These are phyloP conservation scores for Corythornis vintsioides DNA, from an alignment of 2,113 vertebrate species.

Conservation along the genomic window DNA sequence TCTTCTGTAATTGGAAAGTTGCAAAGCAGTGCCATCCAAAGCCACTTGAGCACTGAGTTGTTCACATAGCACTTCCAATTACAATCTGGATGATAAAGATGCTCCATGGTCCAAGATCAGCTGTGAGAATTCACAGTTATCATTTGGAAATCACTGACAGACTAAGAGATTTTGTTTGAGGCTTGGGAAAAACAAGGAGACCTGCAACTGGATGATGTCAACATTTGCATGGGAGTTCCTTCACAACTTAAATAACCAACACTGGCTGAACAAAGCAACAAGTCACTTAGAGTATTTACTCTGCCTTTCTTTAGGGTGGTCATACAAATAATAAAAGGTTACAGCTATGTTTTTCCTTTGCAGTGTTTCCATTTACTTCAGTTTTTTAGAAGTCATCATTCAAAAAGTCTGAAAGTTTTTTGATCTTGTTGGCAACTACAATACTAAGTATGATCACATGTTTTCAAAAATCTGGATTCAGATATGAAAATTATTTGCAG, in stretches of 20 bases:
- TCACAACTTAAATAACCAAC: background rate
- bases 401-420: background rate
- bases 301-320: background rate
- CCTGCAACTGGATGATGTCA: background rate
- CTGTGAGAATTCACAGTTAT: background rate
- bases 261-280: background rate
- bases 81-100: background rate
- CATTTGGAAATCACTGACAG: background rate
- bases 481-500: background rate
- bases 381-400: background rate
- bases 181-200: background rate
- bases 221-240: background rate
- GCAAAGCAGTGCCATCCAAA: background rate
- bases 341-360: background rate
- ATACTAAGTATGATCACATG: background rate
- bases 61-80: background rate
- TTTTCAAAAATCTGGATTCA: constrained; percentile 19
- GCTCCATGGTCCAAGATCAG: background rate
- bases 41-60: background rate
- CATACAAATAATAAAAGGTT: background rate
- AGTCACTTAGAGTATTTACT: background rate
- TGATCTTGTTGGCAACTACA: background rate
- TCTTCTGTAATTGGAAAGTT: background rate
- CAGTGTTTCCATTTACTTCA: background rate
- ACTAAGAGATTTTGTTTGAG: background rate